Base-by-base conservation (phyloP, 2,888 invertebrate genomes). In the Adelognathus sp. region DNA sequence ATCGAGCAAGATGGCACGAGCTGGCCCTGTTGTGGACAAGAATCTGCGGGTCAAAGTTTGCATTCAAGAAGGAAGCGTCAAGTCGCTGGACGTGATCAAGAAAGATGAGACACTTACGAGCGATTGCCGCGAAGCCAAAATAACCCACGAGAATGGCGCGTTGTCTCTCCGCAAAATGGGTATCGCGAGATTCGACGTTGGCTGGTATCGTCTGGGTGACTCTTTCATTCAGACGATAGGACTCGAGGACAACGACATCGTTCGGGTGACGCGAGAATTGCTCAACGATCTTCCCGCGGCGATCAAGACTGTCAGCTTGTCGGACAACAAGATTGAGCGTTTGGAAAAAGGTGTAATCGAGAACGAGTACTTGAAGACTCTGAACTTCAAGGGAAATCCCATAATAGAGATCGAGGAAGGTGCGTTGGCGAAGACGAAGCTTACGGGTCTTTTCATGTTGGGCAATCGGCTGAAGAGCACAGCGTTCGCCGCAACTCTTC, bases 321-420 rank as follows among this genome's bases (percentile, higher is more conserved):
- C 44, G n/a, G 60, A 66, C 1, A 89, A 89, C 39, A 70, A 71
- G 2, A 86, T 89, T 11, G 78, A 76, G 11, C 56, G 46, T 1
- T 63, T 88, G 4, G 69, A 77, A 33, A 80, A 79, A 9, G 73
- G 84, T 29, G 81, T 84, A 46, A 86, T 88, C 18, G 83, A 81
- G 1, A 89, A 87, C 56, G 72, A 63, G 1, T 64, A 91, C 66
- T 81, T 92, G 39, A 91, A 88, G 81, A 82, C 86, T 11, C 80
- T 93, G 46, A 89, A 89, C 73, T 82, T 92, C n/a, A 86, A 85
- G 3, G 84, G 87, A 44, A 93, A 93, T 78, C 77, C 83, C 6
- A 88, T 93, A 29, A 87, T 88, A 5, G 84, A 84, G 14, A 85
- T 93, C 16, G 90, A 92, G 72, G 81, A 86, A 0, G 88, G 86